Conservation (phyloP, 2,113 vertebrate species). For the Machaerirhynchus nigripectus region DNA sequence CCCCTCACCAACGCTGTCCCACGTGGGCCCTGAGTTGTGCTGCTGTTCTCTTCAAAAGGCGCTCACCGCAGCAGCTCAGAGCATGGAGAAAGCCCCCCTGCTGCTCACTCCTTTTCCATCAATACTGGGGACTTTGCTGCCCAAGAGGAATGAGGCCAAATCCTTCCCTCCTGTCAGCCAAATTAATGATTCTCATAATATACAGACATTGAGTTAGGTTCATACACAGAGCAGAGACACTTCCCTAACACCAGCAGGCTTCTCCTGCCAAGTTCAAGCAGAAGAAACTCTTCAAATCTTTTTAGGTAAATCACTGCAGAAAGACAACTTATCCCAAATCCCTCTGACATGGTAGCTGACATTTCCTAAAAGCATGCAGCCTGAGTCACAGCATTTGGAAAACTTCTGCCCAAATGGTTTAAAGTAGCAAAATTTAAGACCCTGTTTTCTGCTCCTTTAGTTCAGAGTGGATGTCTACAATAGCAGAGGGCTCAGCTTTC, state of each 20-base stretch:
- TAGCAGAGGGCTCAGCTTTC: not conserved
- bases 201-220: not conserved
- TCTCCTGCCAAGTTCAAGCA: not conserved
- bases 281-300: not conserved
- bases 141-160: not conserved
- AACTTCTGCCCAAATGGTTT: not conserved
- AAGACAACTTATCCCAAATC: not conserved
- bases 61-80: not conserved
- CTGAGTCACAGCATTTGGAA: not conserved
- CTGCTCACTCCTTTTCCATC: not conserved
- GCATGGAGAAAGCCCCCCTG: not conserved
- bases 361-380: not conserved
- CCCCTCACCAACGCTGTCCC: not conserved
- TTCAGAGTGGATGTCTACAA: not conserved
- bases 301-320: not conserved
- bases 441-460: not conserved
- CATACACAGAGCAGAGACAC: not conserved
- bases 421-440: not conserved
- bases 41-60: not conserved
- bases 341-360: not conserved
- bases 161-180: not conserved
- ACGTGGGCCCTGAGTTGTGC: fast-evolving
- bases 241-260: not conserved
- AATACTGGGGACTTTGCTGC: not conserved
- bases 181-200: not conserved